A percentile compares a stretch with the other conserved stretches of the same genome.
These are phyloP conservation scores for Rhodinocichla rosea DNA, from an alignment of 2,113 vertebrate species.

Conservation along the genomic window DNA sequence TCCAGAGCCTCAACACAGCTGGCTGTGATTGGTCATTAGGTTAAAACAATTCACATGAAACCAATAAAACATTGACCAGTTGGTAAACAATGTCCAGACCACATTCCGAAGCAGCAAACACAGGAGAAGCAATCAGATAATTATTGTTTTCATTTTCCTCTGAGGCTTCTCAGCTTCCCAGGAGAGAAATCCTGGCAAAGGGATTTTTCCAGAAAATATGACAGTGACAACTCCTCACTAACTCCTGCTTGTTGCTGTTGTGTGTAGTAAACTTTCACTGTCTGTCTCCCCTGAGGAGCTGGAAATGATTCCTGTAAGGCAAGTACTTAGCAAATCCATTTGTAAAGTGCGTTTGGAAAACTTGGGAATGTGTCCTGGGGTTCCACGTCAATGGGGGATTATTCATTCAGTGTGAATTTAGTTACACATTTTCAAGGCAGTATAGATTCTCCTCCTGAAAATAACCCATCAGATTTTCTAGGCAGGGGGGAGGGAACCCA, in stretches of 20 bases:
- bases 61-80: too few species aligned
- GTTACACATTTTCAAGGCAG: background rate
- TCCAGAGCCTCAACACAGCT: too few species aligned
- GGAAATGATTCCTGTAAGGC: background rate
- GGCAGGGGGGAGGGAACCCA: background rate
- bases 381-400: background rate
- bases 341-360: background rate
- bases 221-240: background rate
- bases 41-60: too few species aligned
- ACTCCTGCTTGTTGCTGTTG: background rate
- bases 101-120: too few species aligned
- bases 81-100: too few species aligned
- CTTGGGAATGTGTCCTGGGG: background rate
- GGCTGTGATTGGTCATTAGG: too few species aligned
- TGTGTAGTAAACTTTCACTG: background rate
- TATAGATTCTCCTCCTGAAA: background rate
- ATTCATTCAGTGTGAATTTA: background rate
- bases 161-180: too few species aligned
- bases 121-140: too few species aligned
- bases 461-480: background rate
- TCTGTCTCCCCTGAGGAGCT: background rate
- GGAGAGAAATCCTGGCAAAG: too few species aligned
- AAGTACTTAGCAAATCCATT: conserved; percentile 2
- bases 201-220: too few species aligned
- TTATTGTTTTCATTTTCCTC: too few species aligned